Evolutionary conservation across 2,113 vertebrate species (phyloP), one percentile per base, ranked within the genome.

Genomic region (Periophthalmus modestus): DNA sequence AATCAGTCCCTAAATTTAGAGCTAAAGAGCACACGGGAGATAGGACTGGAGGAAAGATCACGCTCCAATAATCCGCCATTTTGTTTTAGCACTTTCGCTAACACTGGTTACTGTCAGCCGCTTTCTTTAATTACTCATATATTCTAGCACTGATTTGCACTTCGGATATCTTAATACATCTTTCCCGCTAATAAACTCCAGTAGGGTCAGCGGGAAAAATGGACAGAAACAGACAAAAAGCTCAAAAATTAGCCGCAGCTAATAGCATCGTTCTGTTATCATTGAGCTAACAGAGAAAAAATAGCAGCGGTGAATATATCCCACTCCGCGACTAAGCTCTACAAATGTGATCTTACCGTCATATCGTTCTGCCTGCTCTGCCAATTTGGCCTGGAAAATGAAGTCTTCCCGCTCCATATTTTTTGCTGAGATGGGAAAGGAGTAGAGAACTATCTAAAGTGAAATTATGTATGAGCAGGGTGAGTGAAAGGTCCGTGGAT

Each of bases 321-420:
- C 83, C 80, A 36, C 46, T 66, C 76, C 14, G 36, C 70, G 52
- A 47, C 54, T 71, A 61, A 54, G 43, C 71, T 23, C 1, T n/a
- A 12, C 63, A 33, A 3, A 83, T 69, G 52, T 2, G 12, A 7
- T 39, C 92, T 96, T 94, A 98, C 96, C 96, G 92, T 98, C 97
- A 82, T 98, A 98, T 93, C 96, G 93, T 92, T 99, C 97, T 50
- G 96, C 97, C 91, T 99, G 97, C 87, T 99, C 97, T 83, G 97
- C 97, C 77, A 99, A 95, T 90, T 99, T 99, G 82, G 97, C 97
- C 94, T 97, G 95, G 87, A 97, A 98, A 85, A 99, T 96, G 84
- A 95, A 93, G 84, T 97, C 95, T 80, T 97, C 96, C 93, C 43
- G 43, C 81, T 97, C 96, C 92, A 93, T 96, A 97, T 98, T 98